Evolutionary conservation across 2,113 vertebrate species (phyloP), one percentile per base, ranked within the genome.

Genomic region (Elachura formosa): DNA sequence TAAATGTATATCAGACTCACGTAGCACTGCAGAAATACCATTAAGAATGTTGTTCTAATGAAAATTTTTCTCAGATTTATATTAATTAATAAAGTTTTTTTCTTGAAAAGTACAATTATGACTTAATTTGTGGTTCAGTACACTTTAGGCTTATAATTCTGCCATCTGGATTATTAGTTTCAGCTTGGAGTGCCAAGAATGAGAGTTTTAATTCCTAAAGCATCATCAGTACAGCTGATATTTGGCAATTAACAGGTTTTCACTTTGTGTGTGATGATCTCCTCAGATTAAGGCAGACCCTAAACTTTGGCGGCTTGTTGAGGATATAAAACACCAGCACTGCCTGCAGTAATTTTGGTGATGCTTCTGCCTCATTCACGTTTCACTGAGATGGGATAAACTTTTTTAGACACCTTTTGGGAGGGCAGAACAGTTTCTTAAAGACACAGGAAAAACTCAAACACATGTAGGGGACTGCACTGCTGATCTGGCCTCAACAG

Each of bases 1-100:
- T 3, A 75, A 58, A 54, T n/a, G 25, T 68, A 1, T 62, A 33
- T 51, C 26, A 19, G 49, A 90, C n/a, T 79, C 46, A 51, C 18
- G 64, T 64, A 73, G 88, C 52, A 74, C 84, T 75, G 56, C 69
- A 87, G 56, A 52, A 78, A 41, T 56, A 41, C 2, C 17, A 52
- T n/a, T 51, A 86, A 67, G 76, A 68, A 67, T 52, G 45, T 91
- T 88, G 54, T 82, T 81, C 40, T 49, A 72, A 81, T 68, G 5
- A 59, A 52, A 33, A 4, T 25, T 68, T 83, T 63, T 64, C 86
- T 95, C 89, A 83, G 89, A 87, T 82, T 3, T 56, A 9, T 48
- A 55, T 48, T 64, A 87, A 55, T 75, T 52, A 25, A 92, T 78
- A 91, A 93, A 89, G 14, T 25, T 86, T 54, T 84, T 85, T 81